Evolutionary conservation across 2,113 vertebrate genomes (phyloP).

Genomic region (Menidia beryllina): DNA sequence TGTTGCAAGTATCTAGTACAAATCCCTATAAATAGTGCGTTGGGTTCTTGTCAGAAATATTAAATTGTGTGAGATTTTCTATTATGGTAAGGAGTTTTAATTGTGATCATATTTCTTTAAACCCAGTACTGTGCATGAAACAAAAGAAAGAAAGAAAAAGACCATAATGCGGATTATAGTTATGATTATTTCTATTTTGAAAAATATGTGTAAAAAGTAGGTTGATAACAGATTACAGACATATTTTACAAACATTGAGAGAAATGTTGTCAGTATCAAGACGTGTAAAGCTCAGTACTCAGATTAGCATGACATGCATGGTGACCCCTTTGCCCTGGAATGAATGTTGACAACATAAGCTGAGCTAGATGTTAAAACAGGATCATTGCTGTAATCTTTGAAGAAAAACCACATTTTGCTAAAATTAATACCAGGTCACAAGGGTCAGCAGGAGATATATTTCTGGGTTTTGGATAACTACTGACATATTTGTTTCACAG

Average conservation of each 20-base stretch:
- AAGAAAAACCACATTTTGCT: slow-evolving; percentile 9
- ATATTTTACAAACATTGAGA: neutral
- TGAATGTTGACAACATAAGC: slow-evolving; percentile 15
- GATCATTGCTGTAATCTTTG: slow-evolving; percentile 30
- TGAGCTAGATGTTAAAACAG: slow-evolving; percentile 6
- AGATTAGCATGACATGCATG: slow-evolving; percentile 14
- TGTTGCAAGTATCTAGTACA: slow-evolving; percentile 28
- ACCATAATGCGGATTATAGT: neutral
- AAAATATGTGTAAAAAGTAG: neutral
- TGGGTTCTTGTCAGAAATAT: slow-evolving; percentile 7
- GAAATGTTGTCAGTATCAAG: neutral
- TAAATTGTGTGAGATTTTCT: neutral
- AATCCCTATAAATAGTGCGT: slow-evolving; percentile 36
- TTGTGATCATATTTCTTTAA: neutral
- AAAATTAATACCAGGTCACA: slow-evolving; percentile 21
- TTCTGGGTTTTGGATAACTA: neutral
- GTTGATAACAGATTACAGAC: slow-evolving; percentile 5
- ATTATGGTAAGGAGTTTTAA: neutral
- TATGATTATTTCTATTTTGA: neutral
- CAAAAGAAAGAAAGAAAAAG: neutral
- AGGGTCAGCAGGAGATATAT: slow-evolving; percentile 2
- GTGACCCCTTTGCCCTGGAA: slow-evolving; percentile 39
- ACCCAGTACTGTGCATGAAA: neutral
- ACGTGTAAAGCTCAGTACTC: slow-evolving; percentile 2
- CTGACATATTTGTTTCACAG: slow-evolving; percentile 7